Evolutionary conservation across 2,888 invertebrate species (phyloP), one percentile per base, ranked within the genome.

Genomic region (Fragum fragum): DNA sequence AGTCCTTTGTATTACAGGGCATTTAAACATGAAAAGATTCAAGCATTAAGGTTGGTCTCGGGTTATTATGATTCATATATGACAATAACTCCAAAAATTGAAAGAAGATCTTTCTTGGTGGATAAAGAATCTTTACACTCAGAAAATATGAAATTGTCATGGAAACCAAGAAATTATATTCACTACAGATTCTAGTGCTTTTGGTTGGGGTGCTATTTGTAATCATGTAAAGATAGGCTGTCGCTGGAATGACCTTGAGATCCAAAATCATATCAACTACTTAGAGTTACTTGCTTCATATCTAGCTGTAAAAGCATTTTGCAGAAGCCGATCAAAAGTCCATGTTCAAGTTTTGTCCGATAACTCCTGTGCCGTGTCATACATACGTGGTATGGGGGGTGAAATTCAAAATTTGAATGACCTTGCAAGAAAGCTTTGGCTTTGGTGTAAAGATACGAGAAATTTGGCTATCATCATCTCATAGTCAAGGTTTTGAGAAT

Each of bases 1-100:
- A 72, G 59, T 39, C 77, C 63, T n/a, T n/a, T 77, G 16, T 39
- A 29, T 47, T 72, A 77, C 28, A 77, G 77, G 53, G 36, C 28
- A 7, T 42, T 73, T 29, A 72, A 77, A 55, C 57, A 72, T 5
- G 47, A 32, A 23, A 71, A 77, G n/a, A 52, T 77, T 21, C 28
- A 32, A 53, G 63, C 55, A 0, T 26, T 76, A n/a, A 29, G 36
- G 47, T 47, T 36, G 5, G n/a, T 16, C 23, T 11, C 47, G 11
- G 69, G 69, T 69, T 42, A 69, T 69, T 69, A 69, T 47, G 69
- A 69, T 23, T 42, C 69, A 23, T 23, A 23, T 21, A 69, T 47
- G 69, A 47, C 23, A 18, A 32, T 66, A n/a, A 32, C 66, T n/a
- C 36, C 18, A 28, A 26, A 69, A 69, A 69, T n/a, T 69, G 42